Conservation (phyloP, 1,140 invertebrate genomes). For the Drosophila kikkawai region DNA sequence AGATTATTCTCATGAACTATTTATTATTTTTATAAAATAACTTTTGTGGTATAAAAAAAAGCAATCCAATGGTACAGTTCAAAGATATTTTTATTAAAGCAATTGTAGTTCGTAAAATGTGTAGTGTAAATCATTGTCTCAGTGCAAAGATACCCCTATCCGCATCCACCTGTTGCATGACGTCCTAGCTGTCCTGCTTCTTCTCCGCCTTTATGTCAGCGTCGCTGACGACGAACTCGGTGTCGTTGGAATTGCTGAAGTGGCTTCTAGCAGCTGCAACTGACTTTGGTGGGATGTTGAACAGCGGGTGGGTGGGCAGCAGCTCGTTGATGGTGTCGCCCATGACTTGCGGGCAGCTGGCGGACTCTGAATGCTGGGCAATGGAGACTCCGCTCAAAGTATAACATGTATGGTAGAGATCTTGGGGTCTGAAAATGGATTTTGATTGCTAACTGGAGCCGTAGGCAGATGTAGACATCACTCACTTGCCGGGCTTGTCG, state of each 20-base stretch:
- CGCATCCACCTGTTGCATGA: background rate
- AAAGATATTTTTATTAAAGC: slow-evolving; percentile 50
- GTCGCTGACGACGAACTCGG: slow-evolving; percentile 21
- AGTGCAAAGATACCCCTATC: background rate
- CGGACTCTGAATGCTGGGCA: slow-evolving; percentile 92
- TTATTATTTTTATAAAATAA: background rate
- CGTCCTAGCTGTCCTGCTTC: slow-evolving; percentile 19
- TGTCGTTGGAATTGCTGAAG: slow-evolving; percentile 54
- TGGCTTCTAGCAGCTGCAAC: slow-evolving; percentile 64
- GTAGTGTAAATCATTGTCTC: slow-evolving; percentile 12
- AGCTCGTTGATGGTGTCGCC: slow-evolving; percentile 88
- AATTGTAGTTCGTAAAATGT: slow-evolving; percentile 48
- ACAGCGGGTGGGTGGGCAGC: slow-evolving; percentile 88
- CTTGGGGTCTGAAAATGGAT: slow-evolving; percentile 88
- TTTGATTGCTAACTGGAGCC: background rate
- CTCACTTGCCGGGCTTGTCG: slow-evolving; percentile 98
- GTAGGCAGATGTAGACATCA: slow-evolving; percentile 23
- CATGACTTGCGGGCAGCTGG: slow-evolving; percentile 86
- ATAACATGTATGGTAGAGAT: slow-evolving; percentile 99
- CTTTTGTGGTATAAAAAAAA: background rate
- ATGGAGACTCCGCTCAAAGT: slow-evolving; percentile 97
- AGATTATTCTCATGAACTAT: background rate
- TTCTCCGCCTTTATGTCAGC: slow-evolving; percentile 16
- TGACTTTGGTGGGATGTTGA: slow-evolving; percentile 87
- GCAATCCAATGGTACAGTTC: background rate